phyloP scores from a whole-genome alignment of 2,888 invertebrate species.

The Colostygia pectinataria region DNA sequence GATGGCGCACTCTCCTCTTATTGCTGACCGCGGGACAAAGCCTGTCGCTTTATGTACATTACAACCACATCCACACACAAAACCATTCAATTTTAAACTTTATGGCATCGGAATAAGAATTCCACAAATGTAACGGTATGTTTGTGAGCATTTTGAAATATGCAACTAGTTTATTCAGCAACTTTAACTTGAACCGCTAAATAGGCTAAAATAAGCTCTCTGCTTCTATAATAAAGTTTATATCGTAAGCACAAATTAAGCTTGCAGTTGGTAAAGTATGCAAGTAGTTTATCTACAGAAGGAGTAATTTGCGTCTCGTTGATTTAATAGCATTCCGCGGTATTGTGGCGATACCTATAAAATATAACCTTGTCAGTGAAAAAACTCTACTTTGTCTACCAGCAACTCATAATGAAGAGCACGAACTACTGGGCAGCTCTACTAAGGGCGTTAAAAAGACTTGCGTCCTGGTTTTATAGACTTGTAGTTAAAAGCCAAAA shows the following conservation, averaged over 20 bases:
- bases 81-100: conserved; percentile 35
- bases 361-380: conserved; percentile 1
- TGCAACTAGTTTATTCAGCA: conserved; percentile 69
- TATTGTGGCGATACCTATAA: conserved; percentile 24
- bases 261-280: conserved; percentile 52
- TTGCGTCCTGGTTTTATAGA: too few species aligned
- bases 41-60: conserved; percentile 56
- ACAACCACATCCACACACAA: conserved; percentile 28
- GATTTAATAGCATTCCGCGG: conserved; percentile 55
- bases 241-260: background rate
- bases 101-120: conserved; percentile 33
- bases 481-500: too few species aligned
- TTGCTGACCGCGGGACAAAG: conserved; percentile 75
- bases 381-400: background rate
- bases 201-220: conserved; percentile 47
- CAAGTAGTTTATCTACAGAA: conserved; percentile 49
- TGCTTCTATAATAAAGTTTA: conserved; percentile 37
- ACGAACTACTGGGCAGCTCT: too few species aligned
- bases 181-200: conserved; percentile 35
- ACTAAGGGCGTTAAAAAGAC: too few species aligned
- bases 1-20: conserved; percentile 76
- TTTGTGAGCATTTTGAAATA: conserved; percentile 59
- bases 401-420: too few species aligned
- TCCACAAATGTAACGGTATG: conserved; percentile 27
- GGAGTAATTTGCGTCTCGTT: conserved; percentile 57